Percentiles rank a stretch among this genome's conserved stretches.
Conservation (phyloP, 2,888 invertebrate genomes). For the Brachylomia viminalis region DNA sequence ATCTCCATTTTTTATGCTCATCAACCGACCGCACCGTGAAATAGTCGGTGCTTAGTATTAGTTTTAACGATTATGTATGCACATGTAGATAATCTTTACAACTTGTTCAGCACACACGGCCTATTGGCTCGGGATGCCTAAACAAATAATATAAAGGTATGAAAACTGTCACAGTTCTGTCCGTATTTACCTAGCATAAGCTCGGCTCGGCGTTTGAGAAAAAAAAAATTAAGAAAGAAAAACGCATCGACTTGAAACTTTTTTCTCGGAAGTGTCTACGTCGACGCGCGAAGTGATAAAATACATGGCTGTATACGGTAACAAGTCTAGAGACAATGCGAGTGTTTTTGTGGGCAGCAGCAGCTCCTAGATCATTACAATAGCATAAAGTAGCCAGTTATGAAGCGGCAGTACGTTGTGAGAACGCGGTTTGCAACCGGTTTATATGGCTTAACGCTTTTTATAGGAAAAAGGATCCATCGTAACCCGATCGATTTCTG, state of each 20-base stretch:
- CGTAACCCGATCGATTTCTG: conserved; percentile 76
- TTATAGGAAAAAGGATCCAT: conserved; percentile 81
- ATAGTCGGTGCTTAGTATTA: conserved; percentile 72
- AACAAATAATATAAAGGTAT: conserved; percentile 68
- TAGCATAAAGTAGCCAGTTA: conserved; percentile 89
- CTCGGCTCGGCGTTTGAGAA: conserved; percentile 60
- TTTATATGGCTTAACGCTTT: conserved; percentile 83
- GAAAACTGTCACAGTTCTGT: conserved; percentile 69
- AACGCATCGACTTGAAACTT: conserved; percentile 66
- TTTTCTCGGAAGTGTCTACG: conserved; percentile 80
- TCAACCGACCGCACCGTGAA: conserved; percentile 74
- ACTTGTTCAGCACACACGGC: conserved; percentile 46
- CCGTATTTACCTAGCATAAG: conserved; percentile 69
- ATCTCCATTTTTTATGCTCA: conserved; percentile 76
- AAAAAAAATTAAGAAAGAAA: conserved; percentile 63
- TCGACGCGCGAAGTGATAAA: conserved; percentile 83
- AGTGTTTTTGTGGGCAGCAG: conserved; percentile 83
- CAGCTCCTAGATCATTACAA: conserved; percentile 88
- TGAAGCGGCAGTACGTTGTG: conserved; percentile 83
- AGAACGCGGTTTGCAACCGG: conserved; percentile 83
- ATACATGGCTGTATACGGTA: conserved; percentile 77
- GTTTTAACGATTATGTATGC: conserved; percentile 67
- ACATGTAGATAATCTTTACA: conserved; percentile 59
- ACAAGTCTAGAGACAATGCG: conserved; percentile 86
- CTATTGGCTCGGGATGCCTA: conserved; percentile 54